Base-by-base conservation (phyloP, 2,888 invertebrate genomes). In the Tetranychus piercei region DNA sequence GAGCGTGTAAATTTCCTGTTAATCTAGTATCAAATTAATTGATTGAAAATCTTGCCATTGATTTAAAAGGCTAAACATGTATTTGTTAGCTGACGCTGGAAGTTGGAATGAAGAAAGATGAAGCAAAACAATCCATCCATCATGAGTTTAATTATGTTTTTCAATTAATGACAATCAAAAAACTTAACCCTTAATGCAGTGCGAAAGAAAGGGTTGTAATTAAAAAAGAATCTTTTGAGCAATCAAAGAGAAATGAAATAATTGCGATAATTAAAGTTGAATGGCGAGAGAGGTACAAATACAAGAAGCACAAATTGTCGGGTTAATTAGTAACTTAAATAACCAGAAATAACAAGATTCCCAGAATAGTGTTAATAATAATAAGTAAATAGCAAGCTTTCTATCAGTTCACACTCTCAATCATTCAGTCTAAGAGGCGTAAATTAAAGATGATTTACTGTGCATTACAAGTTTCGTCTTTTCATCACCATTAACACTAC, bases 291-390 rank as follows among this genome's bases (percentile, higher is more conserved):
- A 55, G 9, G 15, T 15, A 55, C 9, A 15, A 55, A 55, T 15
- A 15, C 15, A 55, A 15, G 55, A 55, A 15, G 15, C 11, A 55
- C 55, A 55, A 55, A 55, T 55, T 55, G 55, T 55, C 55, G 15
- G 55, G 55, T 55, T 55, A 55, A 55, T 55, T 55, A 55, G 55
- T 55, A 55, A 55, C 55, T 55, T 55, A 55, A 55, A 55, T 55
- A 55, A 55, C 55, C 55, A 55, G 55, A 55, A 55, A 55, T 55
- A 55, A 55, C 55, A 15, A 55, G 55, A 55, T 55, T 55, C 55
- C 9, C 55, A 55, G 6, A 55, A 55, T 34, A 34, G 34, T 34
- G 34, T 34, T 34, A 34, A 34, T 34, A 34, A 34, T 34, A 55
- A 55, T 15, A 55, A 55, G 55, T 55, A 55, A 55, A 55, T 55